Base-by-base conservation (phyloP, 1,140 invertebrate species). In the Drosophila grimshawi region DNA sequence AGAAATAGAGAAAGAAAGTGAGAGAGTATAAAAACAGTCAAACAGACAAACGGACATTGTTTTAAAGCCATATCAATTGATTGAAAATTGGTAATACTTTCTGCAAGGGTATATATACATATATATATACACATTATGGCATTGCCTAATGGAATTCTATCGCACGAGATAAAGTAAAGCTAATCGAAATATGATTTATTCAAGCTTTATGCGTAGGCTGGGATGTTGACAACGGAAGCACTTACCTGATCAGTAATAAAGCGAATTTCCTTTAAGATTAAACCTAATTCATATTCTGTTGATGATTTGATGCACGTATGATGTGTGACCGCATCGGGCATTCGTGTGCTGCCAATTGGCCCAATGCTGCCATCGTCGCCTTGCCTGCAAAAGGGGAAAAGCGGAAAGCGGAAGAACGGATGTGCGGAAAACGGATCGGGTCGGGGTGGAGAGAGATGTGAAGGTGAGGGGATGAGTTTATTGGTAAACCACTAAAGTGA, bases 181-280 rank as follows among this genome's bases (percentile, higher is more conserved):
- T 46, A 49, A 49, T 30, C 27, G 30, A 46, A 57, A 41, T 51
- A 60, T 62, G 10, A 32, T 55, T 27, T 57, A 49, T 71, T 57
- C 35, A 64, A 51, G 6, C 35, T 7, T 39, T 19, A 45, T 30
- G 10, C 10, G 30, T 33, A 46, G 41, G 39, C 39, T 6, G 30
- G 55, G 10, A n/a, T 61, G 45, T 11, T 60, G 56, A 35, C 53
- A 64, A 64, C 59, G 27, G n/a, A 63, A 64, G 37, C 63, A 88
- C 86, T 85, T 92, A 94, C 94, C 93, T 95, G 94, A 94, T 95
- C 94, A 92, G 95, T 95, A 93, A 95, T 95, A 94, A 95, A 95
- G 93, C 97, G 96, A 83, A 99, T 95, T 94, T 99, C 98, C 93
- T 97, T 97, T 77, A 99, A 95, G 93, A 99, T 99, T 91, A 97